phyloP scores from a whole-genome alignment of 2,888 invertebrate species.

The Tolmerus cingulatus region DNA sequence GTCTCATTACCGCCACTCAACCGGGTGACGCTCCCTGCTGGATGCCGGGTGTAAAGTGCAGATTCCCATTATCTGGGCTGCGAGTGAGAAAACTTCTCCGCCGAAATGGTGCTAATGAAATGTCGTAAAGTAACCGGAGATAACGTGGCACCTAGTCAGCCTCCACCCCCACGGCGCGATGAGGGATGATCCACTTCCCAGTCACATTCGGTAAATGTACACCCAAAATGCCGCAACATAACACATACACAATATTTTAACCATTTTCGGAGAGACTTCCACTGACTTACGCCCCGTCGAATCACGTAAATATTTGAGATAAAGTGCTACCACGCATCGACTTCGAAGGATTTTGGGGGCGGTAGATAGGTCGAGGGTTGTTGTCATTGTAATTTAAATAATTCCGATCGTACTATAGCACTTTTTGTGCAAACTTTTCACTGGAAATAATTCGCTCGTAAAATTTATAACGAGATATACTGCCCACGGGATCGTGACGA shows the following conservation, averaged over 20 bases:
- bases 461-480: background rate
- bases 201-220: background rate
- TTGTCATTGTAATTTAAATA: background rate
- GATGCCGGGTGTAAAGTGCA: background rate
- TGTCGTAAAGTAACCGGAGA: background rate
- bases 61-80: background rate
- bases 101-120: background rate
- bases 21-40: background rate
- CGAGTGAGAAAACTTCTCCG: background rate
- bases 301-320: conserved; percentile 15
- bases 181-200: background rate
- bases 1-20: background rate
- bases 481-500: background rate
- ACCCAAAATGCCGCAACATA: background rate
- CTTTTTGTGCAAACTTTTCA: background rate
- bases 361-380: background rate
- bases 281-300: background rate
- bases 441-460: background rate
- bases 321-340: background rate
- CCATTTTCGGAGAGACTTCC: background rate
- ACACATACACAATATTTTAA: background rate
- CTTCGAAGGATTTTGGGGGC: background rate
- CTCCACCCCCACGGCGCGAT: background rate
- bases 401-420: background rate
- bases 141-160: background rate